phyloP scores from a whole-genome alignment of 2,113 vertebrate species.

The Vidua macroura region DNA sequence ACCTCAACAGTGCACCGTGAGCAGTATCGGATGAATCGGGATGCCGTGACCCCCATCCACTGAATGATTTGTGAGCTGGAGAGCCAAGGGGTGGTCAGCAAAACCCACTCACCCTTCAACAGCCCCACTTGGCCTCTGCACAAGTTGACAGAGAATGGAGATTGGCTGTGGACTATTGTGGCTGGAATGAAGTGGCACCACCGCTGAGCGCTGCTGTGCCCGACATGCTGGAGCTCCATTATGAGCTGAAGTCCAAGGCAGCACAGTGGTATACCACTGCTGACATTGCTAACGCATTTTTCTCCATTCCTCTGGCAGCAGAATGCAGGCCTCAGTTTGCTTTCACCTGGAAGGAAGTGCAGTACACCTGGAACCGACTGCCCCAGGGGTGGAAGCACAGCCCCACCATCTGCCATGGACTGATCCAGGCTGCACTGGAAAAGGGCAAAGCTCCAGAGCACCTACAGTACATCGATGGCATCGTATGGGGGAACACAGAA shows the following conservation, averaged over 20 bases:
- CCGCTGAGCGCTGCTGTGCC: not conserved
- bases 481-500: not conserved
- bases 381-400: not conserved
- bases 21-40: fast-evolving
- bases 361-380: not conserved
- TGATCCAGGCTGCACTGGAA: not conserved
- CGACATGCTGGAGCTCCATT: not conserved
- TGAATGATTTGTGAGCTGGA: not conserved
- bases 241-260: not conserved
- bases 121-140: fast-evolving
- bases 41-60: not conserved
- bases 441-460: not conserved
- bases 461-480: fast-evolving
- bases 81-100: not conserved
- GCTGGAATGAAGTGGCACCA: not conserved
- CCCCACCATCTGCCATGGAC: not conserved
- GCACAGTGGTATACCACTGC: fast-evolving
- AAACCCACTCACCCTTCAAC: not conserved
- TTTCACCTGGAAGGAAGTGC: fast-evolving
- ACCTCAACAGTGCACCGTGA: fast-evolving
- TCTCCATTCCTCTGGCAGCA: not conserved
- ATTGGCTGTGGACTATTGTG: not conserved
- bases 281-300: not conserved
- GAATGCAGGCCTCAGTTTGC: not conserved
- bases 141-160: fast-evolving